These are phyloP conservation scores for Vollenhovia emeryi DNA, from an alignment of 1,140 invertebrate genomes.

Conservation along the genomic window DNA sequence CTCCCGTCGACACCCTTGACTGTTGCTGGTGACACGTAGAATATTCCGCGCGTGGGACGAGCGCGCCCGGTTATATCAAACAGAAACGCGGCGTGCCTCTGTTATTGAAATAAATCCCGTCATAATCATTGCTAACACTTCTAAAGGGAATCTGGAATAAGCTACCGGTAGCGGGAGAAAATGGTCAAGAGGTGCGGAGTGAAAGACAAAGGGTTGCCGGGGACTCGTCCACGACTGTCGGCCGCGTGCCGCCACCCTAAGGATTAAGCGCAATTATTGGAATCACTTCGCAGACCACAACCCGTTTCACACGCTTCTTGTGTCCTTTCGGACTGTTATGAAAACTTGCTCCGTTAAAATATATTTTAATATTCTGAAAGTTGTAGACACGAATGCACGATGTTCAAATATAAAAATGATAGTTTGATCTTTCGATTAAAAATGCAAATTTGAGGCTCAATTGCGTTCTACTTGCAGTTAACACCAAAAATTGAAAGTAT, in stretches of 20 bases:
- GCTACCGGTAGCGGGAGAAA: slow-evolving; percentile 37
- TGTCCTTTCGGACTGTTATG: not conserved
- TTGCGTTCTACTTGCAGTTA: not conserved
- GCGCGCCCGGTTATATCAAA: slow-evolving; percentile 20
- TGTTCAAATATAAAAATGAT: not conserved
- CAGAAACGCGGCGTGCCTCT: slow-evolving; percentile 47
- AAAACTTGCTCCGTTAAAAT: not conserved
- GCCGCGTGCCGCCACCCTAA: slow-evolving; percentile 78
- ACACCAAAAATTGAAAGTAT: not conserved
- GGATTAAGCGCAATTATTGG: slow-evolving; percentile 84
- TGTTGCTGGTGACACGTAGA: slow-evolving; percentile 40
- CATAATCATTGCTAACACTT: slow-evolving; percentile 71
- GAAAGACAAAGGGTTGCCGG: slow-evolving; percentile 67
- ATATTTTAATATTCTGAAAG: slow-evolving; percentile 25
- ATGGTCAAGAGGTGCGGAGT: slow-evolving; percentile 22
- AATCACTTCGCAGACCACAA: slow-evolving; percentile 79
- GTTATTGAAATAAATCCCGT: slow-evolving; percentile 82
- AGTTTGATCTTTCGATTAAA: not conserved
- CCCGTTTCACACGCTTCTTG: slow-evolving; percentile 72
- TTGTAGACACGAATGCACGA: not conserved
- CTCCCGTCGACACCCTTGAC: slow-evolving; percentile 18
- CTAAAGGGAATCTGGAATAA: slow-evolving; percentile 61
- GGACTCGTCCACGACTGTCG: slow-evolving; percentile 68
- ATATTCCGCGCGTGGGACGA: slow-evolving; percentile 16
- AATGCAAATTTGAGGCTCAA: not conserved